Evolutionary conservation across 2,888 invertebrate species (phyloP).

Genomic region (Agriotes lineatus): DNA sequence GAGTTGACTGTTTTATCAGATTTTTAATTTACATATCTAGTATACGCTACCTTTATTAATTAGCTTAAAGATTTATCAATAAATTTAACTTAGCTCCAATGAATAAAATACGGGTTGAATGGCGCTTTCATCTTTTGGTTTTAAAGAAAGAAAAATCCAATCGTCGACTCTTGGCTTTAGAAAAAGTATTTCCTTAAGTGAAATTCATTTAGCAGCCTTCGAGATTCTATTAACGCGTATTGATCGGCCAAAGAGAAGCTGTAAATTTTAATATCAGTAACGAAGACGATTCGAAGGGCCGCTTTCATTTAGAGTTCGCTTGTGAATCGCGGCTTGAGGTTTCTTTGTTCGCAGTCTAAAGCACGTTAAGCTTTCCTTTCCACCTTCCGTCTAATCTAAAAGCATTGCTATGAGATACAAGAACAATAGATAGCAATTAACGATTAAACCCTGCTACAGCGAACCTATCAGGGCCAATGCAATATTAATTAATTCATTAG

Average conservation of each 20-base stretch:
- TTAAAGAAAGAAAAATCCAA: too few species aligned
- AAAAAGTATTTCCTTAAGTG: not conserved
- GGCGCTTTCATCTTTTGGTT: too few species aligned
- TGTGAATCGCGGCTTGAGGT: conserved; percentile 35
- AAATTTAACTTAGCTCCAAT: too few species aligned
- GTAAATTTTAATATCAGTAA: conserved; percentile 42
- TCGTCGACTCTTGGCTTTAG: too few species aligned
- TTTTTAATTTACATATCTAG: too few species aligned
- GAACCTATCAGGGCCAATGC: conserved; percentile 12
- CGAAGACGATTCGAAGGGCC: conserved; percentile 38
- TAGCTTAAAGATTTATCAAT: too few species aligned
- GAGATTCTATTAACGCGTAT: conserved; percentile 35
- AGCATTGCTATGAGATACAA: conserved; percentile 27
- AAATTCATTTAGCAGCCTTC: conserved; percentile 22
- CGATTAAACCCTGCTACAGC: conserved; percentile 24
- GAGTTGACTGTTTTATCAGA: too few species aligned
- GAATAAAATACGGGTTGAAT: too few species aligned
- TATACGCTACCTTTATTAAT: too few species aligned
- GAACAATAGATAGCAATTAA: conserved; percentile 37
- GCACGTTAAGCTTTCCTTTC: conserved; percentile 32
- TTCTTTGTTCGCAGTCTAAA: conserved; percentile 34
- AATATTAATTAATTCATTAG: conserved; percentile 11
- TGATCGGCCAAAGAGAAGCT: conserved; percentile 36
- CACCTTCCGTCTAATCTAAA: conserved; percentile 32
- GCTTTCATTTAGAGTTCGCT: conserved; percentile 33